These are phyloP conservation scores for Okamejei kenojei DNA, from an alignment of 2,797 vertebrate species.

Conservation along the genomic window DNA sequence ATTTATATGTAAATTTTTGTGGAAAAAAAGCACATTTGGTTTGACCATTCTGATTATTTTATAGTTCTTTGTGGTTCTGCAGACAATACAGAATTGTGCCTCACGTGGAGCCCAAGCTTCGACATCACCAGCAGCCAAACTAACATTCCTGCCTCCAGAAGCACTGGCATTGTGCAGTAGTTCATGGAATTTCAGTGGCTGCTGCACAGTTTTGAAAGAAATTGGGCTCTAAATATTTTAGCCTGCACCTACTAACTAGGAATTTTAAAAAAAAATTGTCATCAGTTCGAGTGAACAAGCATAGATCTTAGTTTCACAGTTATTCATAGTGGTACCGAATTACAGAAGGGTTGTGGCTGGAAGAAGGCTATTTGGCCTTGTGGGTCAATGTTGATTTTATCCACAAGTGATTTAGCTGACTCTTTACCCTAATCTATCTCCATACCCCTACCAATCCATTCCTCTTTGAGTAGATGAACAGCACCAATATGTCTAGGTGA, in stretches of 20 bases:
- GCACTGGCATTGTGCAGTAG: background rate
- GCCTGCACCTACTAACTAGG: background rate
- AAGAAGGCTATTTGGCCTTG: too few species aligned
- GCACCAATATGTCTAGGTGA: too few species aligned
- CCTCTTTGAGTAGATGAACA: too few species aligned
- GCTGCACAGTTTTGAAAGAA: background rate
- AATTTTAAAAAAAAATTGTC: background rate
- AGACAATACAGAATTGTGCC: conserved; percentile 7
- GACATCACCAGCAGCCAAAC: background rate
- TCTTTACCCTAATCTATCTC: too few species aligned
- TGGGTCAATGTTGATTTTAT: too few species aligned
- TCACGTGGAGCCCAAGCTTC: too few species aligned
- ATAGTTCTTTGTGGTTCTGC: background rate
- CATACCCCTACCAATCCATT: too few species aligned
- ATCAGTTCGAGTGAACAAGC: background rate
- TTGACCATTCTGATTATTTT: background rate
- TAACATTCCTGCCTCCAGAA: background rate
- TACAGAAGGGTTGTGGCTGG: too few species aligned
- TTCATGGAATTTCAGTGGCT: background rate
- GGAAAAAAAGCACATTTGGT: background rate
- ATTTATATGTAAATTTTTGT: background rate
- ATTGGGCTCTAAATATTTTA: background rate
- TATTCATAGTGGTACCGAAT: background rate
- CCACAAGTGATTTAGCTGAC: too few species aligned
- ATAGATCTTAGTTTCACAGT: background rate